These are phyloP conservation scores for Parasteatoda lunata DNA, from an alignment of 2,888 invertebrate species.

Conservation along the genomic window DNA sequence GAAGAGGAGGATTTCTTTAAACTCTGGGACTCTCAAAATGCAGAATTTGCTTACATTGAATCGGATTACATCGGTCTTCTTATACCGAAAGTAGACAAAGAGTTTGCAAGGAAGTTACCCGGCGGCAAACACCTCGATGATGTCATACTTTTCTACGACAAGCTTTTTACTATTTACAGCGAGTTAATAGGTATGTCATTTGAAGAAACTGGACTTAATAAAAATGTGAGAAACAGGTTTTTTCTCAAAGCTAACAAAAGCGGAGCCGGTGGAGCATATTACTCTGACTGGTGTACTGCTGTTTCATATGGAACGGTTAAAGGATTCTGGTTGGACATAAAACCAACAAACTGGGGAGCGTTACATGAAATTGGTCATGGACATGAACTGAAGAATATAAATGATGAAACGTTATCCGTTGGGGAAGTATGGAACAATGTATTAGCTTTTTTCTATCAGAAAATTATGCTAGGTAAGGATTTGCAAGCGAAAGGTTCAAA, in stretches of 20 bases:
- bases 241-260: background rate
- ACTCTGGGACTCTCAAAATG: background rate
- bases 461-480: background rate
- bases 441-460: background rate
- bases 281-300: background rate
- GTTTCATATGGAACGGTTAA: background rate
- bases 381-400: background rate
- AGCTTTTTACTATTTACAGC: background rate
- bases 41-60: constrained; percentile 3
- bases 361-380: background rate
- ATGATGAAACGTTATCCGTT: background rate
- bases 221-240: background rate
- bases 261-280: background rate
- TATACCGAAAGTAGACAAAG: background rate
- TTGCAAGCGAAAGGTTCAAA: background rate
- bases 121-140: background rate
- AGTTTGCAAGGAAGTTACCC: background rate
- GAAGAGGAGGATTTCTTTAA: background rate
- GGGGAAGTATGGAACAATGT: constrained; percentile 1
- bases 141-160: background rate
- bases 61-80: background rate
- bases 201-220: background rate
- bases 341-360: background rate
- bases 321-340: background rate
- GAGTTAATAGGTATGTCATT: background rate